A percentile compares a stretch with the other conserved stretches of the same genome.
phyloP scores from a whole-genome alignment of 2,888 invertebrate species.

The Pteria penguin region DNA sequence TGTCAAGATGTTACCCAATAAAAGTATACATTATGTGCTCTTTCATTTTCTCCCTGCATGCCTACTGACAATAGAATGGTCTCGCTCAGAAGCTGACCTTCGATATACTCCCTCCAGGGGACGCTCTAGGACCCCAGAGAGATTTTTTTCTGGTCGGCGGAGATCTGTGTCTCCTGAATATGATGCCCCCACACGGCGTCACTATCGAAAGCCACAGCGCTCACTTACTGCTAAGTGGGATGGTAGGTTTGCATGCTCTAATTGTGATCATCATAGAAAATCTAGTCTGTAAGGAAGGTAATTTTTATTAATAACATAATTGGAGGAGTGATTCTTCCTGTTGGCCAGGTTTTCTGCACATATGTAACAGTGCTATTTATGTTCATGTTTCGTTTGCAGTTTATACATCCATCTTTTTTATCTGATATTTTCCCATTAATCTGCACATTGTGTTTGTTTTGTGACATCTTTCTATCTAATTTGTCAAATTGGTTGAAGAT shows the following conservation, averaged over 20 bases:
- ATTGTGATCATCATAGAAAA: slow-evolving; percentile 27
- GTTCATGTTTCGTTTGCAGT: too few species aligned
- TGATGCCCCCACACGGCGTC: neutral
- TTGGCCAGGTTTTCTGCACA: neutral
- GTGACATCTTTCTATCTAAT: too few species aligned
- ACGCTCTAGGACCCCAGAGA: slow-evolving; percentile 37
- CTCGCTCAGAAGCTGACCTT: slow-evolving; percentile 41
- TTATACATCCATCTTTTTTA: too few species aligned
- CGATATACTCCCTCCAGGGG: slow-evolving; percentile 26
- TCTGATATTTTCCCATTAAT: too few species aligned
- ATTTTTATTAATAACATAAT: neutral
- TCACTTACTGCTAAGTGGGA: slow-evolving; percentile 29
- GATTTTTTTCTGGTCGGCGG: slow-evolving; percentile 9
- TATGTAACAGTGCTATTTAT: too few species aligned
- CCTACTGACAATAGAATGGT: slow-evolving; percentile 39
- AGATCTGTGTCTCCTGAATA: slow-evolving; percentile 5
- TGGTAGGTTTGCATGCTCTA: slow-evolving; percentile 44
- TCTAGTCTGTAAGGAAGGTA: slow-evolving; percentile 11
- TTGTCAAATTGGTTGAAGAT: too few species aligned
- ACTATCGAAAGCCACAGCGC: neutral
- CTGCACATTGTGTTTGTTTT: too few species aligned
- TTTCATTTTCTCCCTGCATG: slow-evolving; percentile 18
- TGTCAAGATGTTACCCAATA: too few species aligned
- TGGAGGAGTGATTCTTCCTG: neutral
- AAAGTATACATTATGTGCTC: neutral